These are phyloP conservation scores for Eristalis intricaria DNA, from an alignment of 2,888 invertebrate species.

Conservation along the genomic window DNA sequence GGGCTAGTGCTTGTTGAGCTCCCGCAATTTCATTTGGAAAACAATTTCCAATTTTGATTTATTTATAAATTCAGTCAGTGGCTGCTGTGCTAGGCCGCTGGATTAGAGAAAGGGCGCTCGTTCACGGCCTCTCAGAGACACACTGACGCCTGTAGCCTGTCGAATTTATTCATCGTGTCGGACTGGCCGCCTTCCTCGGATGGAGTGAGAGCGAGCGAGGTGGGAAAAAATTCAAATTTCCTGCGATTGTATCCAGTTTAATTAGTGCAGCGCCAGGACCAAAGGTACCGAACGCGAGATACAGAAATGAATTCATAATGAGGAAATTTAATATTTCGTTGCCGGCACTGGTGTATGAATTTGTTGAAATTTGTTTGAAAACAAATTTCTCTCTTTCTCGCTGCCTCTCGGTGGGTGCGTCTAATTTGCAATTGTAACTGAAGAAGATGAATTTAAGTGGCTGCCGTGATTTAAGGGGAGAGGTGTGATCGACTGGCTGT, in stretches of 20 bases:
- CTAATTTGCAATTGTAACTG: conserved; percentile 25
- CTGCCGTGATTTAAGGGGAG: background rate
- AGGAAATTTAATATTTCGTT: conserved; percentile 40
- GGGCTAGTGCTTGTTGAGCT: conserved; percentile 30
- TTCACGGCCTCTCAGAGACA: background rate
- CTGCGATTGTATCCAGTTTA: conserved; percentile 61
- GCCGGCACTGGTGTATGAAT: background rate
- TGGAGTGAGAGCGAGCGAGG: conserved; percentile 2
- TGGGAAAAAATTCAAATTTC: conserved; percentile 56
- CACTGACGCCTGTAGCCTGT: background rate
- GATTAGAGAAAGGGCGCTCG: conserved; percentile 38
- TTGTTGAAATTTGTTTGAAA: background rate
- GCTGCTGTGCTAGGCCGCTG: conserved; percentile 9
- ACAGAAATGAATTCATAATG: conserved; percentile 58
- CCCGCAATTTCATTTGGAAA: conserved; percentile 64
- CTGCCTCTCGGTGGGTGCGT: background rate
- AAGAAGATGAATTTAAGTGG: conserved; percentile 18
- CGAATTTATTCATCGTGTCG: conserved; percentile 28
- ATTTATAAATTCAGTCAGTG: conserved; percentile 66
- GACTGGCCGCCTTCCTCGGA: background rate
- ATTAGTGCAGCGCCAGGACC: conserved; percentile 41
- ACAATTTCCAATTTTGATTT: conserved; percentile 72
- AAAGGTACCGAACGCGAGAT: conserved; percentile 4
- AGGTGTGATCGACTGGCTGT: background rate
- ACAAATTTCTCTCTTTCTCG: background rate